Evolutionary conservation across 2,797 vertebrate species (phyloP), one percentile per base, ranked within the genome.

Genomic region (Esox masquinongy): DNA sequence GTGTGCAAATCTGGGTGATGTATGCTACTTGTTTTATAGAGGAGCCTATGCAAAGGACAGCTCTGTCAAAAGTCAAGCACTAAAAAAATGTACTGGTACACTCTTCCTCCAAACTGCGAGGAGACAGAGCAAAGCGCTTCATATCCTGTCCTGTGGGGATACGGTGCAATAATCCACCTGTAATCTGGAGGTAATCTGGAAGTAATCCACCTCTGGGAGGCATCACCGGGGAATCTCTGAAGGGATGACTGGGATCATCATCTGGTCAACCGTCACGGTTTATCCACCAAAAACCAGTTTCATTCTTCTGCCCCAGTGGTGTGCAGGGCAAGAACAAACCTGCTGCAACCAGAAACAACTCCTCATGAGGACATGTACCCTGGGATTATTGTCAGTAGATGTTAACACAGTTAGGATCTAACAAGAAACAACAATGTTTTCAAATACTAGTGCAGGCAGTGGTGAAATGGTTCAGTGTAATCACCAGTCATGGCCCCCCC

Each of bases 101-200:
- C 36, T 6, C 39, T 43, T 9, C 39, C 9, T 43, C 5, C 39
- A 43, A 1, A 43, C 39, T 43, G 39, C 43, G 11, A 1, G 43
- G 43, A 47, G 29, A 63, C 47, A 36, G 29, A 61, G 53, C 26
- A 15, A 53, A 73, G 66, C 19, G 34, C 85, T 81, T 86, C 77
- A 80, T 74, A 76, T 80, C 75, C 77, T 69, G 78, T 79, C 53
- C 67, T 53, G 73, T 63, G 9, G 56, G 56, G 50, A 11, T 83
- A 71, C 70, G 63, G 79, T 73, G 74, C 81, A 22, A 51, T 78
- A 74, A 80, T 82, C 75, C 73, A 80, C 68, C 77, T 77, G 76
- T 74, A 64, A 70, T 74, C 73, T 43, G 68, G 6, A 47, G 39
- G 50, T 87, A 61, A 61, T 59, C 73, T 53, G 47, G 1, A 31